Evolutionary conservation across 2,113 vertebrate genomes (phyloP).

Genomic region (Pelobates fuscus): DNA sequence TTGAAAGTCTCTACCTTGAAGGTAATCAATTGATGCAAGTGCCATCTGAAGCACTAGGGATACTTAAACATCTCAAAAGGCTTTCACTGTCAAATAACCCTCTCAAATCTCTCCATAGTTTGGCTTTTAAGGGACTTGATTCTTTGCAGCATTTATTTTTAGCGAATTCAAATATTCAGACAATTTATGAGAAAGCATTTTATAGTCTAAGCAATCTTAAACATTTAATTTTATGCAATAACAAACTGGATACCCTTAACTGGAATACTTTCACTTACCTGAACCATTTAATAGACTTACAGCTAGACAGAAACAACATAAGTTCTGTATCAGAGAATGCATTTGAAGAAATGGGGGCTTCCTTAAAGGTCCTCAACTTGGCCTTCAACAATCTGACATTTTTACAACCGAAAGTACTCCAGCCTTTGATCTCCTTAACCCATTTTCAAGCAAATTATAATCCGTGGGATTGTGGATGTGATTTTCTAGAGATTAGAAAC

Average conservation of each 20-base stretch:
- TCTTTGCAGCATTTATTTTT: slow-evolving; percentile 64
- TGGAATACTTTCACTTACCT: slow-evolving; percentile 62
- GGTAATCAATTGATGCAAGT: slow-evolving; percentile 66
- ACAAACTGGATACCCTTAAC: slow-evolving; percentile 68
- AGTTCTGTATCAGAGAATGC: slow-evolving; percentile 57
- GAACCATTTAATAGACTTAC: slow-evolving; percentile 65
- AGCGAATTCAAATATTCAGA: slow-evolving; percentile 63
- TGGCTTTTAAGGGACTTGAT: slow-evolving; percentile 68
- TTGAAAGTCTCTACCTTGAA: slow-evolving; percentile 67
- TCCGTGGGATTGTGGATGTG: slow-evolving; percentile 75
- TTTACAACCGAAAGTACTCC: slow-evolving; percentile 66
- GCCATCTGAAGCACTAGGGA: slow-evolving; percentile 64
- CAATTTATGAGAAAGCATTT: slow-evolving; percentile 63
- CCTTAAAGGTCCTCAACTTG: slow-evolving; percentile 73
- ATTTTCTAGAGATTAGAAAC: slow-evolving; percentile 61
- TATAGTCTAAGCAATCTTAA: slow-evolving; percentile 66
- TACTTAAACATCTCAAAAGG: slow-evolving; percentile 65
- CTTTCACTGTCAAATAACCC: slow-evolving; percentile 68
- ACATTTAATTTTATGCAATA: slow-evolving; percentile 65
- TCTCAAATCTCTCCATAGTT: slow-evolving; percentile 62
- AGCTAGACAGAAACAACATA: slow-evolving; percentile 70
- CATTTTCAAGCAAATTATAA: slow-evolving; percentile 67
- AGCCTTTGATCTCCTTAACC: slow-evolving; percentile 70
- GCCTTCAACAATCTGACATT: slow-evolving; percentile 75
- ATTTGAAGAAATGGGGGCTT: slow-evolving; percentile 66